These are phyloP conservation scores for Parapristionchus giblindavisi DNA, from an alignment of 2,888 invertebrate species.

Conservation along the genomic window DNA sequence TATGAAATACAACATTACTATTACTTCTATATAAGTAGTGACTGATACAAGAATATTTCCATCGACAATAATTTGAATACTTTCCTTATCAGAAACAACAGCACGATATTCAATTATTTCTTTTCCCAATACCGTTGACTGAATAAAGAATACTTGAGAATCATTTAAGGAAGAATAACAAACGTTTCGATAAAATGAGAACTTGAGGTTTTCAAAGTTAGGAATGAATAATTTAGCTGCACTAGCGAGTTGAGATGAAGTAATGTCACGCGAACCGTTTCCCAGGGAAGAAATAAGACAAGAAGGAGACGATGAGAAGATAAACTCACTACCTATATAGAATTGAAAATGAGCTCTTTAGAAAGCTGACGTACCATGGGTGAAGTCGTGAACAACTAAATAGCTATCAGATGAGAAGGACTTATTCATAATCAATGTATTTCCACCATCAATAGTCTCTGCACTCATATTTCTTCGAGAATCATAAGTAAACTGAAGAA, in stretches of 20 bases:
- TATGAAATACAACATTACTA: background rate
- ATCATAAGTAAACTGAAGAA: constrained; percentile 18
- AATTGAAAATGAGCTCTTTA: background rate
- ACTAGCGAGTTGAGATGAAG: no score
- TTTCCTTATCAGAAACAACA: background rate
- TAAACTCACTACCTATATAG: background rate
- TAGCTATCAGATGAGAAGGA: background rate
- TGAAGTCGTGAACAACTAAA: constrained; percentile 6
- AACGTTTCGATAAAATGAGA: constrained; percentile 1
- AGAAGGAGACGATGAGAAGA: constrained; percentile 1
- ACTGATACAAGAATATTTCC: background rate
- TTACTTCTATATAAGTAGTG: background rate
- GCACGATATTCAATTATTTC: constrained; percentile 5
- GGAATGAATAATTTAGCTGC: constrained; percentile 9
- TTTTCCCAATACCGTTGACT: no score
- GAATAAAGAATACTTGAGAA: no score
- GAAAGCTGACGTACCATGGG: background rate
- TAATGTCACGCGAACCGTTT: background rate
- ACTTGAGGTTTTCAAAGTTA: background rate
- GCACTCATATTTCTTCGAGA: background rate
- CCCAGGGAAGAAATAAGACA: background rate
- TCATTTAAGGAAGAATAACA: background rate
- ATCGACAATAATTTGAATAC: background rate
- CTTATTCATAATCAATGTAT: background rate
- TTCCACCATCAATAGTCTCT: constrained; percentile 5